These are phyloP conservation scores for Heliothis subflexa DNA, from an alignment of 1,140 invertebrate species.

Conservation along the genomic window DNA sequence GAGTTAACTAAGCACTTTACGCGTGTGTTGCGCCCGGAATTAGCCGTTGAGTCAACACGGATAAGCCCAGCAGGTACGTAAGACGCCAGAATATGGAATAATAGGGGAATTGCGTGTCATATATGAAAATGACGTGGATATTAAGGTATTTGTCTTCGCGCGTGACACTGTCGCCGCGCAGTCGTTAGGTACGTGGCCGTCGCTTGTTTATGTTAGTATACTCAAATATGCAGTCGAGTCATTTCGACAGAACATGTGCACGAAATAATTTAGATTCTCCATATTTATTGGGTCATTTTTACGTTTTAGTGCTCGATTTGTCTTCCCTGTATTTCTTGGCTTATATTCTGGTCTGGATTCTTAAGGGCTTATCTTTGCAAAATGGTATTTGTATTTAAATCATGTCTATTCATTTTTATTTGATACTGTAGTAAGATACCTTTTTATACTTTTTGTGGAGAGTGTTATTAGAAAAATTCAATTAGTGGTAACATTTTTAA, in stretches of 20 bases:
- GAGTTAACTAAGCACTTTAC: slow-evolving; percentile 35
- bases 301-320: not conserved
- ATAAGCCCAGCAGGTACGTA: slow-evolving; percentile 26
- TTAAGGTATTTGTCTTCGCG: slow-evolving; percentile 19
- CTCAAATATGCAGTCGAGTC: slow-evolving; percentile 25
- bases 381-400: not conserved
- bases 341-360: slow-evolving; percentile 1
- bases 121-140: slow-evolving; percentile 22
- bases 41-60: slow-evolving; percentile 23
- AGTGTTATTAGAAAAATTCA: no score
- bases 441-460: not conserved
- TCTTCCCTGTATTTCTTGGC: not conserved
- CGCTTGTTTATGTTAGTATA: slow-evolving; percentile 19
- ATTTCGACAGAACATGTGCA: not conserved
- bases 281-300: slow-evolving; percentile 11
- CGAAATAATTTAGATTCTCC: slow-evolving; percentile 4
- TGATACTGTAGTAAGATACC: not conserved
- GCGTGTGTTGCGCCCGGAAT: slow-evolving; percentile 3
- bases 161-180: slow-evolving; percentile 19
- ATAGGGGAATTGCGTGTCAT: not conserved
- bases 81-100: not conserved
- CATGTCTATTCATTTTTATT: not conserved
- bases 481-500: no score
- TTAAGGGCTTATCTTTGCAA: not conserved
- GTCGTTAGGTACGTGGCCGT: slow-evolving; percentile 13